Conservation (phyloP, 2,797 vertebrate genomes). For the Neosalanx taihuensis region DNA sequence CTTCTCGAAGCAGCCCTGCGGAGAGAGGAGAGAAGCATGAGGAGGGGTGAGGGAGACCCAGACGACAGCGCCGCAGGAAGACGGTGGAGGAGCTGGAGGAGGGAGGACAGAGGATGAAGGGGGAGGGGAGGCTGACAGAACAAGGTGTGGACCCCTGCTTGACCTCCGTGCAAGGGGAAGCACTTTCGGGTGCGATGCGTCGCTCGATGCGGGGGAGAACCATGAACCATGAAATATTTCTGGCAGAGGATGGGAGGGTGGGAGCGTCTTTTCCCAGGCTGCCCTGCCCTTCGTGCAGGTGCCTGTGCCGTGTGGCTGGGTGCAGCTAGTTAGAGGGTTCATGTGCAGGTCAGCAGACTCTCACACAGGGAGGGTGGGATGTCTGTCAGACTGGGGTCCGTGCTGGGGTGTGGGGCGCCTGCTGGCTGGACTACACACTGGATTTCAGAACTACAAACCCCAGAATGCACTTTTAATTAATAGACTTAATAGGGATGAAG, state of each 20-base stretch:
- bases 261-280: not conserved
- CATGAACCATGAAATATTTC: conserved; percentile 10
- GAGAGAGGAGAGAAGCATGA: conserved; percentile 23
- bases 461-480: not conserved
- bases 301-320: not conserved
- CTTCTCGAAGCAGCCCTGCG: conserved; percentile 92
- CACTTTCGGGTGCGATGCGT: not conserved
- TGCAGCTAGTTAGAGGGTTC: not conserved
- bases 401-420: not conserved
- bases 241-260: not conserved
- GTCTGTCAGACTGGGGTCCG: not conserved
- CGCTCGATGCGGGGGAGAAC: not conserved
- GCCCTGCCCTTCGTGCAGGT: not conserved
- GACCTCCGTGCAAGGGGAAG: not conserved
- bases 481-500: not conserved
- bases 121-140: not conserved
- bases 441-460: not conserved
- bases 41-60: not conserved
- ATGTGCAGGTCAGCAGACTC: conserved; percentile 18
- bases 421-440: not conserved
- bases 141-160: not conserved
- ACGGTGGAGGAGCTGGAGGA: not conserved
- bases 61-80: conserved; percentile 10
- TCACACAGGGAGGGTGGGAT: not conserved
- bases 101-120: not conserved